These are phyloP conservation scores for Crossaster papposus DNA, from an alignment of 53 echinoderm and acorn worm genomes.

Conservation along the genomic window DNA sequence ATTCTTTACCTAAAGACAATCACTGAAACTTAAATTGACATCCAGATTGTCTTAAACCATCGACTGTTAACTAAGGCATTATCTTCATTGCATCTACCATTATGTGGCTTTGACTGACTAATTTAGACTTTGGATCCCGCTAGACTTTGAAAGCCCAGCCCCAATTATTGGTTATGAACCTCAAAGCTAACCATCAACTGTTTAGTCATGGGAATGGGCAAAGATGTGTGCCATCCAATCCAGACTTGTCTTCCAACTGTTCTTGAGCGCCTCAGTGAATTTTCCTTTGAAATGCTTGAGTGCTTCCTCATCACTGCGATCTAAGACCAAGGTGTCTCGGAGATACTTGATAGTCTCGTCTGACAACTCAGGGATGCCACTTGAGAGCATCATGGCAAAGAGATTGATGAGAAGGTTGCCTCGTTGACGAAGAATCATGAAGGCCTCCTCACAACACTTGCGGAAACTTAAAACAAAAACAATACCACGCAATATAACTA, in stretches of 20 bases:
- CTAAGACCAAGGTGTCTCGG: conserved; percentile 80
- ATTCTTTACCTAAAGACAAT: background rate
- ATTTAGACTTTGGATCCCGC: too few relatives aligned
- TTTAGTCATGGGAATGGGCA: conserved; percentile 39
- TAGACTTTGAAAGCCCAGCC: too few relatives aligned
- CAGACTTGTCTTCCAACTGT: conserved; percentile 95
- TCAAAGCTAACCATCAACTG: too few relatives aligned
- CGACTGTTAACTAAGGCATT: too few relatives aligned
- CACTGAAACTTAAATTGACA: background rate
- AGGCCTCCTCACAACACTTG: conserved; percentile 82
- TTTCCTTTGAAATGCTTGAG: conserved; percentile 85
- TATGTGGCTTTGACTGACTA: too few relatives aligned
- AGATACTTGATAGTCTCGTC: conserved; percentile 92
- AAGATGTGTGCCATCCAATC: conserved; percentile 94
- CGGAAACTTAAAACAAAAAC: conserved; percentile 70
- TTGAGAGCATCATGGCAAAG: conserved; percentile 99
- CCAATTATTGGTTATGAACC: too few relatives aligned
- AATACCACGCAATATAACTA: background rate
- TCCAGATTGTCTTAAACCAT: too few relatives aligned
- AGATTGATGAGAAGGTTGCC: conserved; percentile 95
- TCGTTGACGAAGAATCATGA: conserved; percentile 86
- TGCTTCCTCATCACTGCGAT: conserved; percentile 84
- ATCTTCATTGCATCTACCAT: too few relatives aligned
- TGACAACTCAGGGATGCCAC: conserved; percentile 92
- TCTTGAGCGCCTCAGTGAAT: conserved; percentile 93